Base-by-base conservation (phyloP, 1,140 invertebrate genomes). In the Probaryconus sp. region DNA sequence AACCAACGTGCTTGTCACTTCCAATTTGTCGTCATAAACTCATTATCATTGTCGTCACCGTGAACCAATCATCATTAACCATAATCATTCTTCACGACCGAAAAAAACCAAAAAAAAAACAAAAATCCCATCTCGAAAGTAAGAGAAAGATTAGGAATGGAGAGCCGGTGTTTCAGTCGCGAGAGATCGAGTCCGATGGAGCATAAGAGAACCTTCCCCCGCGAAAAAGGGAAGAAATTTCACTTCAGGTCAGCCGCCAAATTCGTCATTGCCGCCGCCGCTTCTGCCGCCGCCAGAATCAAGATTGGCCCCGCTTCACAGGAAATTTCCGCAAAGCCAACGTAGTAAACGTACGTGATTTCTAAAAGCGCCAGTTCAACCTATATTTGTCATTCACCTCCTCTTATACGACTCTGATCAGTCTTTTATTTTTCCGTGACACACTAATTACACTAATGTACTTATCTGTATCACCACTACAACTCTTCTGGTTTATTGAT, bases 91-190 rank as follows among this genome's bases (percentile, higher is more conserved):
- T 55, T 55, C 53, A 70, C 64, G 67, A 71, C 69, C 69, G 65
- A 77, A 63, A 58, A 56, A 56, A 67, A 48, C 60, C 56, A 38
- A 55, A 67, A 77, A 71, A 78, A 78, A 77, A 83, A 77, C 79
- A n/a, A n/a, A n/a, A n/a, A n/a, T n/a, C n/a, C n/a, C n/a, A n/a
- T n/a, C n/a, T n/a, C n/a, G n/a, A n/a, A n/a, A n/a, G n/a, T n/a
- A n/a, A n/a, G n/a, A n/a, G n/a, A n/a, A n/a, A n/a, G 76, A 82
- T 84, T 80, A 81, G 82, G 77, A 79, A 77, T 61, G 75, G 79
- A 84, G 81, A 83, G 84, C 78, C 83, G 84, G 81, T 84, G 83
- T 85, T 85, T 85, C 84, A 85, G 83, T 80, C 80, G 77, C 77
- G 75, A 79, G 79, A 78, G 78, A 81, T 61, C 82, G 79, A 71